A percentile compares a stretch with the other conserved stretches of the same genome.
Conservation (phyloP, 2,888 invertebrate species). For the Troides helena region DNA sequence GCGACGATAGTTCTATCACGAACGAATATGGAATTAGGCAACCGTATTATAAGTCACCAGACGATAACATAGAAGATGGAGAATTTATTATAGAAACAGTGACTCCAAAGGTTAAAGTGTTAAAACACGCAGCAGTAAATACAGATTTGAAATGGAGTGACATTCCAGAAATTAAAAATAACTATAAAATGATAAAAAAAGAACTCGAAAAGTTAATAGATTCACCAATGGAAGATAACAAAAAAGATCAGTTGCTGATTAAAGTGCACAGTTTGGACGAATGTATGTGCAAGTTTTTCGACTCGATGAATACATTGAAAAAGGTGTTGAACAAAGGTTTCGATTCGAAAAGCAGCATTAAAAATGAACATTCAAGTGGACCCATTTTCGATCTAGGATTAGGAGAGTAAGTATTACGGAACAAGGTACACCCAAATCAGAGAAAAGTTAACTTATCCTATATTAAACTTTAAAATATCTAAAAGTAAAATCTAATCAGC, state of each 20-base stretch:
- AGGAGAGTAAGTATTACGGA: conserved; percentile 57
- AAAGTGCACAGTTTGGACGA: conserved; percentile 68
- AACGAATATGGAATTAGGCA: conserved; percentile 46
- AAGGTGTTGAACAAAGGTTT: conserved; percentile 59
- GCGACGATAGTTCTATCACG: conserved; percentile 41
- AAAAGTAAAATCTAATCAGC: too few relatives aligned
- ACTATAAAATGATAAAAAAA: conserved; percentile 48
- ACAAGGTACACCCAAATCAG: not conserved
- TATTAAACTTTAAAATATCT: too few relatives aligned
- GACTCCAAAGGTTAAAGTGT: conserved; percentile 60
- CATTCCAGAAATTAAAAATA: conserved; percentile 50
- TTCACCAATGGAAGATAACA: conserved; percentile 40
- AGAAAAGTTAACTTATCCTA: too few relatives aligned
- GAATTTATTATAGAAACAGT: conserved; percentile 67
- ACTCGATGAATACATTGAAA: conserved; percentile 65
- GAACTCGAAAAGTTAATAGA: conserved; percentile 56
- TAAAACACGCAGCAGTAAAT: conserved; percentile 59
- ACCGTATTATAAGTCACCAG: conserved; percentile 56
- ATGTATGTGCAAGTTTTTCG: conserved; percentile 68
- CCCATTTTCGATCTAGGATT: conserved; percentile 56
- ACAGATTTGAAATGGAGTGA: conserved; percentile 57
- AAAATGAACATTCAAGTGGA: conserved; percentile 42
- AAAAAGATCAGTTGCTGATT: conserved; percentile 49
- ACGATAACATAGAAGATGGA: conserved; percentile 57
- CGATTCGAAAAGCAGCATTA: conserved; percentile 47